Percentiles rank a stretch among this genome's conserved stretches.
phyloP scores from a whole-genome alignment of 2,888 invertebrate species.

The Caenorhabditis imperialis region DNA sequence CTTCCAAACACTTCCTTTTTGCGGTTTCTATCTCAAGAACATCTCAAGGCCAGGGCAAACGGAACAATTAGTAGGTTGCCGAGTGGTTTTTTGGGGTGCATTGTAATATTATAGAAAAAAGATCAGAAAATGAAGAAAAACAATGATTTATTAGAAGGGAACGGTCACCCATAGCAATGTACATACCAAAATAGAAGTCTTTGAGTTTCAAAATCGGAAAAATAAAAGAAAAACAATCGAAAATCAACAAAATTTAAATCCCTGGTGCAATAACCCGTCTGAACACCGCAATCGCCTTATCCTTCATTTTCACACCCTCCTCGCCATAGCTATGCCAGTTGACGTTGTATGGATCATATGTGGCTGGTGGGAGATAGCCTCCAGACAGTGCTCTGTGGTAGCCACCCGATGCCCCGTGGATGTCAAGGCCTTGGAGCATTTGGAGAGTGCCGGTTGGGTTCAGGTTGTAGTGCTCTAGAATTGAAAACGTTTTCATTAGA shows the following conservation, averaged over 20 bases:
- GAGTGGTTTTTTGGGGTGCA: no score
- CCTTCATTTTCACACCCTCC: constrained; percentile 48
- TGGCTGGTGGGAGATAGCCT: constrained; percentile 57
- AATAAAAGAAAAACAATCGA: constrained; percentile 15
- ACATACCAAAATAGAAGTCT: no score
- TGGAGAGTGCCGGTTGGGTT: constrained; percentile 51
- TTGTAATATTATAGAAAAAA: no score
- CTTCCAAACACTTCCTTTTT: no score
- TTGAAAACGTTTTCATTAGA: neutral
- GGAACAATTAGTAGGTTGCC: constrained; percentile 26
- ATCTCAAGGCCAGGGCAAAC: constrained; percentile 24
- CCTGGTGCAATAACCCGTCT: constrained; percentile 44
- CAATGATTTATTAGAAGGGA: no score
- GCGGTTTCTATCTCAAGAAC: constrained; percentile 17
- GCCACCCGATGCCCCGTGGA: constrained; percentile 58
- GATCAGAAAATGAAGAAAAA: no score
- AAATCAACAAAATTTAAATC: constrained; percentile 12
- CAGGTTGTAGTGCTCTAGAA: constrained; percentile 42
- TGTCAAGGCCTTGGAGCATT: constrained; percentile 56
- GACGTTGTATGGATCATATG: constrained; percentile 61
- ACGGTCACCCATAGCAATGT: no score
- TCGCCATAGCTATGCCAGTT: constrained; percentile 63
- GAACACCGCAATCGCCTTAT: constrained; percentile 50
- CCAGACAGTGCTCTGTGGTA: constrained; percentile 60
- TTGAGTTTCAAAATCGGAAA: neutral